Conservation (phyloP, 2,888 invertebrate genomes). For the Andrena camellia region DNA sequence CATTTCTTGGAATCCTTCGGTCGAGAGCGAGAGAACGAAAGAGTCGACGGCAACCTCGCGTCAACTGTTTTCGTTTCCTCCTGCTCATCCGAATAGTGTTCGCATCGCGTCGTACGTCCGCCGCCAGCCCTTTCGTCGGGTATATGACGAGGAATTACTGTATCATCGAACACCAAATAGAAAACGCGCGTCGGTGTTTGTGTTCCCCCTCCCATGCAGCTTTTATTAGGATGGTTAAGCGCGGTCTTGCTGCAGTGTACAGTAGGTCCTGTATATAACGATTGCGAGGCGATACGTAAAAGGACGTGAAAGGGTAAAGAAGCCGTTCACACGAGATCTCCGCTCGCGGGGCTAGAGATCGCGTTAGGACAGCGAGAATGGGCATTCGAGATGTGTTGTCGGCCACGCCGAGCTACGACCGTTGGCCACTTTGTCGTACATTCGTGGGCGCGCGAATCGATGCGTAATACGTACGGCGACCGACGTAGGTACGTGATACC, state of each 20-base stretch:
- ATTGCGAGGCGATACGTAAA: constrained; percentile 24
- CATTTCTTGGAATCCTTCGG: too few species aligned
- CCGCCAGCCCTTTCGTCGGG: too few species aligned
- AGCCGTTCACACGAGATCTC: constrained; percentile 14
- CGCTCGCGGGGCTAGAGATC: constrained; percentile 21
- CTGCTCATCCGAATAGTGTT: too few species aligned
- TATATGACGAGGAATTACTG: too few species aligned
- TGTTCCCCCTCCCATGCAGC: not conserved
- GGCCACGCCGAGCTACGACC: constrained; percentile 53
- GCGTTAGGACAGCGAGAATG: constrained; percentile 52
- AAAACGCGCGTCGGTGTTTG: constrained; percentile 1
- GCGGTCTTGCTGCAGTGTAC: constrained; percentile 18
- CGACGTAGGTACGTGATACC: constrained; percentile 28
- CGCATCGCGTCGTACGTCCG: too few species aligned
- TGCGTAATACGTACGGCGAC: not conserved
- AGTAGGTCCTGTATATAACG: constrained; percentile 46
- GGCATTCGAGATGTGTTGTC: constrained; percentile 66
- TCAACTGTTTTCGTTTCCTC: too few species aligned
- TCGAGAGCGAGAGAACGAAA: too few species aligned
- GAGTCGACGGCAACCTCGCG: too few species aligned
- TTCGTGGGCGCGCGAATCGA: constrained; percentile 43
- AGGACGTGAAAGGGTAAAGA: not conserved
- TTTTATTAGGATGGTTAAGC: constrained; percentile 1
- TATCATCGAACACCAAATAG: not conserved
- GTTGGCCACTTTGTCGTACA: constrained; percentile 41